Evolutionary conservation across 2,797 vertebrate species (phyloP).

Genomic region (Molossus alvarezi): DNA sequence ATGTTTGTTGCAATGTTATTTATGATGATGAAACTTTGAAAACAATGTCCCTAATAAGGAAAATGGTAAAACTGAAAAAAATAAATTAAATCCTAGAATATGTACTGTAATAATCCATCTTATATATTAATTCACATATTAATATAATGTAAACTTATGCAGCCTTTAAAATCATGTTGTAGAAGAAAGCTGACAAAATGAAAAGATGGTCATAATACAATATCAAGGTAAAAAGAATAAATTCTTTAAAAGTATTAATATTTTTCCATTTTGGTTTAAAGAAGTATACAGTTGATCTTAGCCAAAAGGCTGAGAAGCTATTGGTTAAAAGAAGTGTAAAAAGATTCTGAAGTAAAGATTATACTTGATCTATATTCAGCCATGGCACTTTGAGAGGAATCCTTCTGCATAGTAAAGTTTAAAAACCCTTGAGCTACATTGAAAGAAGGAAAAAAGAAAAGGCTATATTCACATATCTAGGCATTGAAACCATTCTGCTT

Average conservation of each 20-base stretch:
- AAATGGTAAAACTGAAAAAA: conserved; percentile 27
- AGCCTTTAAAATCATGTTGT: neutral
- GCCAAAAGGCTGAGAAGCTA: too few relatives aligned
- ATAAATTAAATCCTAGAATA: conserved; percentile 15
- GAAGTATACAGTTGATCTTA: neutral
- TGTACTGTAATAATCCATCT: neutral
- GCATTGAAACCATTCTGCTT: conserved; percentile 6
- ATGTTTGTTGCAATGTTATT: neutral
- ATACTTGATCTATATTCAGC: neutral
- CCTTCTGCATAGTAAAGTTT: neutral
- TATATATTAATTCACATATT: neutral
- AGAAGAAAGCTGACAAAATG: conserved; percentile 24
- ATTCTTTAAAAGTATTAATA: neutral
- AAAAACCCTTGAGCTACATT: conserved; percentile 27
- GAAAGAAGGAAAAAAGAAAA: conserved; percentile 2
- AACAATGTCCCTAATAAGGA: neutral
- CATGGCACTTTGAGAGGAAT: neutral
- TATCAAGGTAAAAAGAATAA: neutral
- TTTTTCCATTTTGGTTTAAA: conserved; percentile 41
- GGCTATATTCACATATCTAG: neutral
- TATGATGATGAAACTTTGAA: conserved; percentile 27
- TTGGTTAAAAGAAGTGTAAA: neutral
- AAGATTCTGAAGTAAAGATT: conserved; percentile 36
- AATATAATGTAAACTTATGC: neutral
- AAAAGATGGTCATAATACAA: neutral